Evolutionary conservation across 2,113 vertebrate genomes (phyloP).

Genomic region (Craseonycteris thonglongyai): DNA sequence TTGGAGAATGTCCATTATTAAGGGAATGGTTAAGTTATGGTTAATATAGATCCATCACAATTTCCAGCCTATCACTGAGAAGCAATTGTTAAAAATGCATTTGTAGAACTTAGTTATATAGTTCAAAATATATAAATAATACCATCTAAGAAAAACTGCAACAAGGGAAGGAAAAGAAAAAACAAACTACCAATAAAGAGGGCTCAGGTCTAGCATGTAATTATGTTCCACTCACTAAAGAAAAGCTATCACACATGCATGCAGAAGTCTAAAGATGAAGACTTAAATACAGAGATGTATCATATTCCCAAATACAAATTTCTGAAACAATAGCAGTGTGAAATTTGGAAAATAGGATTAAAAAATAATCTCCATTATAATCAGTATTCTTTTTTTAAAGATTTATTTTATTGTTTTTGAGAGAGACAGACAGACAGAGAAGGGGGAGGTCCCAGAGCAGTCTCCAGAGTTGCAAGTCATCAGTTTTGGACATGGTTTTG

Average conservation of each 20-base stretch:
- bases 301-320: neutral
- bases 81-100: neutral
- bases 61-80: neutral
- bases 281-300: neutral
- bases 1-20: too few relatives aligned
- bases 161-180: neutral
- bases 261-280: neutral
- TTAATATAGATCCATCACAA: neutral
- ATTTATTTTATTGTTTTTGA: too few relatives aligned
- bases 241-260: neutral
- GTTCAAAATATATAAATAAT: neutral
- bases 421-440: too few relatives aligned
- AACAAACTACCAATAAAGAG: neutral
- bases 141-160: neutral
- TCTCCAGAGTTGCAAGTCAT: too few relatives aligned
- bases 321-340: neutral
- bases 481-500: too few relatives aligned
- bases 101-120: neutral
- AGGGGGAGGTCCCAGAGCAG: too few relatives aligned
- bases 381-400: too few relatives aligned
- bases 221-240: neutral
- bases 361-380: neutral
- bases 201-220: neutral
- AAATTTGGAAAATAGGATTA: neutral
- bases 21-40: too few relatives aligned